Base-by-base conservation (phyloP, 2,113 vertebrate species). In the Ascaphus truei region DNA sequence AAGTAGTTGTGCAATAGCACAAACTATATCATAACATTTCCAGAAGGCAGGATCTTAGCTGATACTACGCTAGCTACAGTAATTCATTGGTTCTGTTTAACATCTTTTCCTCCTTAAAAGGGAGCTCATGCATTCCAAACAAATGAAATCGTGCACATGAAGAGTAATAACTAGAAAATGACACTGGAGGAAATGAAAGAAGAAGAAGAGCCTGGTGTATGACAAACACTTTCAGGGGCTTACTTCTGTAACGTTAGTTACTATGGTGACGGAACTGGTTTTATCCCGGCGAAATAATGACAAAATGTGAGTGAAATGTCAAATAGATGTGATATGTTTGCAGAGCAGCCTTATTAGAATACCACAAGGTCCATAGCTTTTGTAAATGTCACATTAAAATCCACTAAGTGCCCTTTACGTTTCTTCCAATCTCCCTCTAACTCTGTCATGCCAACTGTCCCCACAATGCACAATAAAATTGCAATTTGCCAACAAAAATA, bases 281-380 rank as follows among this genome's bases (percentile, higher is more conserved):
- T 59, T 45, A 58, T 26, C 30, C 41, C 27, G 15, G 20, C 41
- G 18, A 27, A 33, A 23, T 67, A 67, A 57, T 68, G 29, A 59
- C 41, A 68, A 59, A 59, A 68, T 36, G 31, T 68, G 55, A 59
- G 48, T 59, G 31, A 68, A 59, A 58, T 58, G 55, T 58, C 65
- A 68, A 36, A 58, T 59, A 59, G 58, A 2, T 6, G 27, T 23
- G 30, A 18, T 27, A 48, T 47, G n/a, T 48, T n/a, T 31, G 34
- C 37, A 31, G 29, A 48, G 23, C 12, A 33, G 25, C 63, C 65
- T 34, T 34, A 59, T 59, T 68, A 68, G 23, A 13, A 20, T 31
- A 16, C 6, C 20, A 15, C 12, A n/a, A 15, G n/a, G 15, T 25
- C 37, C 7, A 7, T 2, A 3, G 50, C 9, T 37, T 65, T 26